A percentile compares a stretch with the other conserved stretches of the same genome.
These are phyloP conservation scores for Leiothrix lutea DNA, from an alignment of 2,113 vertebrate genomes.

Conservation along the genomic window DNA sequence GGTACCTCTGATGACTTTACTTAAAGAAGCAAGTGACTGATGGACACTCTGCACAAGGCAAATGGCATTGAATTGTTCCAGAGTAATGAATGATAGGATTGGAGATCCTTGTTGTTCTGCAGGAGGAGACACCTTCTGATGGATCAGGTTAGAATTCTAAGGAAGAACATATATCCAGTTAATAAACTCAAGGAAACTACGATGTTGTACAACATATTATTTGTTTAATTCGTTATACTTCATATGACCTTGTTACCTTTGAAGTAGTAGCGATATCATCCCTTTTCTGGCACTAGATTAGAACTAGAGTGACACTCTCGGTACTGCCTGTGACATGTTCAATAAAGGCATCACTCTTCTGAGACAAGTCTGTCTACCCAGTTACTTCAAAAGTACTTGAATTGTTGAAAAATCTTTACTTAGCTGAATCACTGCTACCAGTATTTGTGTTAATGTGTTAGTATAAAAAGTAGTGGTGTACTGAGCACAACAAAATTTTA, in stretches of 20 bases:
- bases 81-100: slow-evolving; percentile 84
- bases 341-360: neutral
- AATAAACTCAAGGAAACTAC: neutral
- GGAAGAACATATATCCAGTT: neutral
- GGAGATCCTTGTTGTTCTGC: slow-evolving; percentile 86
- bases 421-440: neutral
- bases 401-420: neutral
- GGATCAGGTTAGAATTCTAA: slow-evolving; percentile 91
- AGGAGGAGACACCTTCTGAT: slow-evolving; percentile 88
- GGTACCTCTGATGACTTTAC: slow-evolving; percentile 94
- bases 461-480: neutral
- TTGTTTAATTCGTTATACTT: neutral
- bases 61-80: slow-evolving; percentile 91
- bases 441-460: neutral
- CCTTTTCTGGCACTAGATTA: neutral
- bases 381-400: neutral
- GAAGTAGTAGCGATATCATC: neutral
- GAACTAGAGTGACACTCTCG: neutral
- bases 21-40: slow-evolving; percentile 93
- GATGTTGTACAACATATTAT: neutral
- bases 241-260: neutral
- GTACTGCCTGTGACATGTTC: neutral
- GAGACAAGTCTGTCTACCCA: neutral
- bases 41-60: slow-evolving; percentile 91
- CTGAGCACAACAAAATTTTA: neutral